Evolutionary conservation across 2,888 invertebrate genomes (phyloP), one percentile per base, ranked within the genome.

Genomic region (Xanthorhoe spadicearia): DNA sequence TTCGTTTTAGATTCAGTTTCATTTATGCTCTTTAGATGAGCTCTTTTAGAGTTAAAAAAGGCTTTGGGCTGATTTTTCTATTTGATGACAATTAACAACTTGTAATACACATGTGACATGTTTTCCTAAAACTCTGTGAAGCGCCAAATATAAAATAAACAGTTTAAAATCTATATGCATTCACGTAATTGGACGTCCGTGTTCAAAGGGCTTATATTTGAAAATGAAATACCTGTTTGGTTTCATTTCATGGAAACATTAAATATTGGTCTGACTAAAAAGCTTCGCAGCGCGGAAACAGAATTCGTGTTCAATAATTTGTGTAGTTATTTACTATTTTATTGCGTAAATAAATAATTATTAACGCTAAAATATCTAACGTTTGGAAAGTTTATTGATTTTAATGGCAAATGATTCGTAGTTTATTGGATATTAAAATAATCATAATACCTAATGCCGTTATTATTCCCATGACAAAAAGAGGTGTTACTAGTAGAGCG

Each of bases 191-290:
- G 66, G 61, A 61, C 61, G 23, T 52, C 28, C 52, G 60, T 6
- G 66, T 17, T 66, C 66, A 66, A 66, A 66, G 61, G 61, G 53
- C 61, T 65, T 35, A 28, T 51, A 49, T 66, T 66, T 61, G 61
- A 61, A 66, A 66, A 54, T 53, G 38, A 58, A 64, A 54, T 66
- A 66, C 61, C 61, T 66, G 66, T 62, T 52, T 63, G 57, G 17
- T 63, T 63, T 46, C 57, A 52, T 52, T 62, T 46, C 57, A 51
- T 43, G 62, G 46, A 57, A 57, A 56, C 28, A 51, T 52, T 60
- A 57, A 57, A 57, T 52, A 63, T 63, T 52, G 57, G 63, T 57
- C 46, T 46, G 32, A 52, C 51, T 63, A 32, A 32, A 32, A 32
- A 56, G 52, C 46, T 46, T 46, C 43, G 23, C 15, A 15, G 23